These are phyloP conservation scores for Lophura nycthemera DNA, from an alignment of 2,113 vertebrate species.

Conservation along the genomic window DNA sequence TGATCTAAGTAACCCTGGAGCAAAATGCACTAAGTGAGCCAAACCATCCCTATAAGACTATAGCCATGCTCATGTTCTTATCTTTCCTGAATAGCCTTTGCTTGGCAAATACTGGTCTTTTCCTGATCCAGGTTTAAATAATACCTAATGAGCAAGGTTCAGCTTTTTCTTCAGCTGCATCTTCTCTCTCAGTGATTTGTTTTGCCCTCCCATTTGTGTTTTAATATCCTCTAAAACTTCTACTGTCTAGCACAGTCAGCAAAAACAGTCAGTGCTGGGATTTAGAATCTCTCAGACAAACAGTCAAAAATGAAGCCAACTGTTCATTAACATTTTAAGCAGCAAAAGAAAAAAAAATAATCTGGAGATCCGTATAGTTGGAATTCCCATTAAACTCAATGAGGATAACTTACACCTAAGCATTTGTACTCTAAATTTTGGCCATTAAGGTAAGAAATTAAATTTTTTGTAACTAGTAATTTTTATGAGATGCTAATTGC, in stretches of 20 bases:
- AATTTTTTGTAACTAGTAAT: background rate
- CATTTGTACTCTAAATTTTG: background rate
- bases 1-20: background rate
- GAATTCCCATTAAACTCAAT: background rate
- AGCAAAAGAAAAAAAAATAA: background rate
- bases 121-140: background rate
- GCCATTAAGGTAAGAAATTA: background rate
- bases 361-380: background rate
- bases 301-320: background rate
- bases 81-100: background rate
- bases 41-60: background rate
- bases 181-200: background rate
- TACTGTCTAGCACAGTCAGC: slow-evolving; percentile 2
- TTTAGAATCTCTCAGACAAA: background rate
- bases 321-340: slow-evolving; percentile 6
- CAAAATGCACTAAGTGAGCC: background rate
- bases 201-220: slow-evolving; percentile 14
- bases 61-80: background rate
- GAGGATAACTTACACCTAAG: background rate
- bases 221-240: slow-evolving; percentile 6
- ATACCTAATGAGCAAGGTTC: slow-evolving; percentile 18
- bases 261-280: background rate
- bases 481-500: background rate
- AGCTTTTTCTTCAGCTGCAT: background rate
- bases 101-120: background rate